Conservation (phyloP, 2,113 vertebrate genomes). For the Charina bottae region DNA sequence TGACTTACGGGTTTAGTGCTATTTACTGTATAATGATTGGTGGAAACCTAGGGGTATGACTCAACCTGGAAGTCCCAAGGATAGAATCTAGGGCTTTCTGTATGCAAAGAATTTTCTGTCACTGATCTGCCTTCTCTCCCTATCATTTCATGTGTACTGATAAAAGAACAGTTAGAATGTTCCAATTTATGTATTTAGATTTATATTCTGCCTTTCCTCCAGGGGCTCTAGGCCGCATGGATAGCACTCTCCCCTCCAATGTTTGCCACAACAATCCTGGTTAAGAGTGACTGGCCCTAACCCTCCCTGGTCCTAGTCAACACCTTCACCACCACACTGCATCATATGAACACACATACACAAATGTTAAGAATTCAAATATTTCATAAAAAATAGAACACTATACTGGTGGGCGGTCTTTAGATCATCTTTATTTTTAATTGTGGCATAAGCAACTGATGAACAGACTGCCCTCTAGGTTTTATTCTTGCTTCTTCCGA, state of each 20-base stretch:
- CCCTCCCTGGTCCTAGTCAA: background rate
- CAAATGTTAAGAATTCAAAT: background rate
- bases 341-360: background rate
- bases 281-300: background rate
- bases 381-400: background rate
- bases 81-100: background rate
- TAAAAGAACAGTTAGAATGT: background rate
- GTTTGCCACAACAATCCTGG: background rate
- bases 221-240: background rate
- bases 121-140: background rate
- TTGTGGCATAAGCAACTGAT: background rate
- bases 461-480: background rate
- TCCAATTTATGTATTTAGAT: background rate
- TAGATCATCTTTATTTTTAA: background rate
- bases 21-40: background rate
- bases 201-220: background rate
- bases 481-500: background rate
- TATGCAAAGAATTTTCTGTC: background rate
- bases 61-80: background rate
- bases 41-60: too few relatives aligned
- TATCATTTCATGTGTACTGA: background rate
- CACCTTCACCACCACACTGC: background rate
- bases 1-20: background rate
- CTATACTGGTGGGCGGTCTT: background rate
- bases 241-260: background rate